These are phyloP conservation scores for Apotomis turbidana DNA, from an alignment of 2,888 invertebrate genomes.

Conservation along the genomic window DNA sequence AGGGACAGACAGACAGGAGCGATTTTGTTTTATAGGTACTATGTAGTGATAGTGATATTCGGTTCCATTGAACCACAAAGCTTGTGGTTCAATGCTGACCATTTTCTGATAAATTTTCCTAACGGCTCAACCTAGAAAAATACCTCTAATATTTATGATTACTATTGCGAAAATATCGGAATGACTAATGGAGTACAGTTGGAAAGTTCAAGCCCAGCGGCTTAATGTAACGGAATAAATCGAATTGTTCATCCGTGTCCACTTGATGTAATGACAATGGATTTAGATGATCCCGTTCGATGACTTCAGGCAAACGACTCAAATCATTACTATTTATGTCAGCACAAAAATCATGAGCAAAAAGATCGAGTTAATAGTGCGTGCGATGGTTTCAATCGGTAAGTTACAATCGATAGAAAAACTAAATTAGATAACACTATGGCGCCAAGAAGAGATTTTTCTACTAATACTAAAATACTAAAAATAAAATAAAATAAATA, in stretches of 20 bases:
- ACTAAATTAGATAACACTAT: background rate
- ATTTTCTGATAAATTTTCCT: background rate
- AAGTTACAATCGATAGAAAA: background rate
- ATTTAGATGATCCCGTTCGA: constrained; percentile 35
- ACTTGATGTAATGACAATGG: constrained; percentile 31
- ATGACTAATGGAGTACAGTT: constrained; percentile 37
- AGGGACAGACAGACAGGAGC: too few species aligned
- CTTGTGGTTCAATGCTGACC: background rate
- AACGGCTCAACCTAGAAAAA: constrained; percentile 12
- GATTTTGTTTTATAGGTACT: too few species aligned
- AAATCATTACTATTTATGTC: constrained; percentile 26
- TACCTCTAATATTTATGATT: constrained; percentile 29
- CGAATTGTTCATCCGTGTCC: constrained; percentile 33
- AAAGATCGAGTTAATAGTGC: constrained; percentile 9
- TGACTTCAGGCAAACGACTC: constrained; percentile 14
- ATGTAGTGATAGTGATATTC: too few species aligned
- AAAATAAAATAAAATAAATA: too few species aligned
- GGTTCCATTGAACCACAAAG: too few species aligned
- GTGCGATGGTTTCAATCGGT: background rate
- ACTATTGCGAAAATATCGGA: constrained; percentile 23
- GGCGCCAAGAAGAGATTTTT: too few species aligned
- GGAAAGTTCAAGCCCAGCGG: constrained; percentile 31
- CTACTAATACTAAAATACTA: too few species aligned
- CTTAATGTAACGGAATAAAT: constrained; percentile 40
- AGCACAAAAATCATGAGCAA: background rate